These are phyloP conservation scores for Latrodectus elegans DNA, from an alignment of 2,888 invertebrate genomes.

Conservation along the genomic window DNA sequence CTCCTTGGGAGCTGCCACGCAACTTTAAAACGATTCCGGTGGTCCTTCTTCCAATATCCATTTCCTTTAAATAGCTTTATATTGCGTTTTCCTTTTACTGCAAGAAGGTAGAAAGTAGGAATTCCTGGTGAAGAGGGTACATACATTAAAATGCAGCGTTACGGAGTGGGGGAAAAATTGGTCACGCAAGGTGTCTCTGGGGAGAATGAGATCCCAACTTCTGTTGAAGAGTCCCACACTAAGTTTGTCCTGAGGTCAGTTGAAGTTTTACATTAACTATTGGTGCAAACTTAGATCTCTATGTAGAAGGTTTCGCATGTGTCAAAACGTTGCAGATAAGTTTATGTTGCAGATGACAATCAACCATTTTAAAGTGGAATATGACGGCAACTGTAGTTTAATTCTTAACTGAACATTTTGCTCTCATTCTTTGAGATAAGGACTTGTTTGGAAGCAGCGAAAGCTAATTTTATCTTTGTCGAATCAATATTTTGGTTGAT, in stretches of 20 bases:
- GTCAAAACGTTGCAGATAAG: too few species aligned
- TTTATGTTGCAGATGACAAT: too few species aligned
- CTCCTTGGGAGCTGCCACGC: conserved; percentile 17
- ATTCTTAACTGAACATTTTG: too few species aligned
- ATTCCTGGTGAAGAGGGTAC: background rate
- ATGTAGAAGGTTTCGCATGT: too few species aligned
- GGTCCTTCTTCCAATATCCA: background rate
- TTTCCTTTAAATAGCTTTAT: background rate
- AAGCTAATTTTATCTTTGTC: too few species aligned
- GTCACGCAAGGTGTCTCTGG: background rate
- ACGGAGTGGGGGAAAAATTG: background rate
- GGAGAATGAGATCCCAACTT: background rate
- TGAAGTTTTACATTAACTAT: background rate
- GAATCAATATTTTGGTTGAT: too few species aligned
- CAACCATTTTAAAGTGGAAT: too few species aligned
- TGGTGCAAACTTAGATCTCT: background rate
- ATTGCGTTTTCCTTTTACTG: background rate
- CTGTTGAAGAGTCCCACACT: background rate
- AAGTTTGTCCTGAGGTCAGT: background rate
- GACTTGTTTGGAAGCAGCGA: too few species aligned
- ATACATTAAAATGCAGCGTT: background rate
- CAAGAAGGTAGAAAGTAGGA: too few species aligned
- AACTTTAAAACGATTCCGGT: conserved; percentile 26
- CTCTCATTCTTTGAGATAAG: too few species aligned
- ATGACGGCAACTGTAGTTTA: too few species aligned